Evolutionary conservation across 2,113 vertebrate genomes (phyloP), one percentile per base, ranked within the genome.

Genomic region (Struthidea cinerea): DNA sequence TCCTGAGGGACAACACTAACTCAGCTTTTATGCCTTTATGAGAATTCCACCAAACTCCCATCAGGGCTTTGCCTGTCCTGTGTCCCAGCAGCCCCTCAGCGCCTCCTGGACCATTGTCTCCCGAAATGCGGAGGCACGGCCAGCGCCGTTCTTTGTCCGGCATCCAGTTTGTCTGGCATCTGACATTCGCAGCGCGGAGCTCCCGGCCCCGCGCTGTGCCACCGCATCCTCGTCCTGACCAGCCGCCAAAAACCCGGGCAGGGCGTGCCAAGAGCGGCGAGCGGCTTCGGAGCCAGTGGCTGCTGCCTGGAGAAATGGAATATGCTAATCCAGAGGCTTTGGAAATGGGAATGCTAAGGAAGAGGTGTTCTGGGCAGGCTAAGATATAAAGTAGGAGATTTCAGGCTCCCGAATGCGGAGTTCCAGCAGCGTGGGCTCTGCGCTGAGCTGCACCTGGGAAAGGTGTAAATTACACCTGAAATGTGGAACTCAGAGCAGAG

Each of bases 161-260:
- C 82, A 53, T 60, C 94, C 97, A 89, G 87, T 18, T 26, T 5
- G 92, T 90, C 96, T 97, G 97, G 95, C 91, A 56, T 90, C 96
- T 95, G 97, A 97, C 97, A 95, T 97, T 96, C 96, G 87, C 96
- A 39, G 74, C 71, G 92, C 83, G 77, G 91, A 32, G 78, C 74
- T 78, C 61, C 79, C 42, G 33, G 59, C 57, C 79, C 92, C 73
- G 33, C 82, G 52, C 10, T 49, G 73, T 71, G 39, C 80, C 64
- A 16, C 68, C 81, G 30, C 91, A 42, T 83, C 93, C 63, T 61
- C 37, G 57, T 22, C 89, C 91, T 21, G 10, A 32, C 49, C 96
- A 11, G 64, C 86, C 52, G 92, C 71, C 67, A 75, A 39, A 6
- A n/a, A 7, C 4, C 26, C 16, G 9, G 2, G 68, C 63, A 3